Evolutionary conservation across 2,888 invertebrate species (phyloP).

Genomic region (Ferrisia virgata): DNA sequence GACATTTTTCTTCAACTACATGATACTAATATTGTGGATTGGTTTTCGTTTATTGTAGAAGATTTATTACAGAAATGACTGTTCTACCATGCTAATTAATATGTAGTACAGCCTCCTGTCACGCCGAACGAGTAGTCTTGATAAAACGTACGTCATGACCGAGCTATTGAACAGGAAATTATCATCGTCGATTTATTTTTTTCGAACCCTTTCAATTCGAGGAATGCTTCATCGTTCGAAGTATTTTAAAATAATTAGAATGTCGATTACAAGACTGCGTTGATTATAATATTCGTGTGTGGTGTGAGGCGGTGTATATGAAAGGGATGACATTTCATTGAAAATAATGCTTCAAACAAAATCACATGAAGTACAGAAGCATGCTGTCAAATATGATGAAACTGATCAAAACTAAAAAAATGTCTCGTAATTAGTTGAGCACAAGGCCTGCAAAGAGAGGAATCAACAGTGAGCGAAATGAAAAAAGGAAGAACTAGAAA

Average conservation of each 20-base stretch:
- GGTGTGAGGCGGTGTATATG: background rate
- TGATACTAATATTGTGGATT: slow-evolving; percentile 1
- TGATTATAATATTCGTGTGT: background rate
- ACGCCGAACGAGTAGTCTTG: background rate
- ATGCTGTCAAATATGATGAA: no score
- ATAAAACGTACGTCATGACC: background rate
- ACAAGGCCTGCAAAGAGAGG: no score
- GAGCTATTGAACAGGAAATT: background rate
- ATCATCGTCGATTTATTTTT: background rate
- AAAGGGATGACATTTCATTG: no score
- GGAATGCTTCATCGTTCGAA: background rate
- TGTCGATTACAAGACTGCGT: background rate
- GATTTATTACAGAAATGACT: slow-evolving; percentile 9
- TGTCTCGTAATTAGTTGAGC: no score
- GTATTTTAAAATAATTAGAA: background rate
- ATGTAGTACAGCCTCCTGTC: background rate
- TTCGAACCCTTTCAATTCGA: background rate
- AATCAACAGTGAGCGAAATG: no score
- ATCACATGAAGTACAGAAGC: no score
- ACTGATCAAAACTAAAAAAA: no score
- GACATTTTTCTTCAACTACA: no score
- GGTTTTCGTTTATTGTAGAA: background rate
- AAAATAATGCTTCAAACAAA: no score
- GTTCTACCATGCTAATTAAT: slow-evolving; percentile 1
- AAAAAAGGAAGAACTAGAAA: no score